Percentiles rank a stretch among this genome's conserved stretches.
Conservation (phyloP, 1,140 invertebrate genomes). For the Rhopalosiphum maidis region DNA sequence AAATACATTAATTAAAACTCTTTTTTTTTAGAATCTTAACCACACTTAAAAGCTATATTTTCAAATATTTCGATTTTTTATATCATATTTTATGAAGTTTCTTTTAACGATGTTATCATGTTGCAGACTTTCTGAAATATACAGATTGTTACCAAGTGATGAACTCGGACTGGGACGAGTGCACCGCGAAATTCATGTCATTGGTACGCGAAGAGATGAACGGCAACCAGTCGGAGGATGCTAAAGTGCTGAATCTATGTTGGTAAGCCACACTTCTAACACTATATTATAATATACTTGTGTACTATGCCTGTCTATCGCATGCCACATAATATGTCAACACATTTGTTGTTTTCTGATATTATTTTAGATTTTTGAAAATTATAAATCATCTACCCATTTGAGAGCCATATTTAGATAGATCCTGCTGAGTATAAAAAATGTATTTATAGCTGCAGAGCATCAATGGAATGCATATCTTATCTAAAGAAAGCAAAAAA, state of each 20-base stretch:
- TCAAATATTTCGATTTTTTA: background rate
- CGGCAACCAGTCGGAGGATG: conserved; percentile 58
- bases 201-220: conserved; percentile 61
- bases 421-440: too few species aligned
- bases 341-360: too few species aligned
- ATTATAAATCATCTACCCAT: too few species aligned
- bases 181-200: conserved; percentile 60
- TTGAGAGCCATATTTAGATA: too few species aligned
- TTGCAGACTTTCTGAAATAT: conserved; percentile 61
- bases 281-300: too few species aligned
- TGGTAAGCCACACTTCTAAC: conserved; percentile 59
- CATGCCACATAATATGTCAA: too few species aligned
- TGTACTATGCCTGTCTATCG: too few species aligned
- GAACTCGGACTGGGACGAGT: conserved; percentile 60
- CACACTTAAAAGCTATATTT: background rate
- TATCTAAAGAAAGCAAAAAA: too few species aligned
- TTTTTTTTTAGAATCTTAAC: background rate
- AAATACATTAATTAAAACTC: background rate
- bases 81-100: too few species aligned
- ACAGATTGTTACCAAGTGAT: conserved; percentile 61
- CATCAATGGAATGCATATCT: too few species aligned
- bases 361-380: too few species aligned
- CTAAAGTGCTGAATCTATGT: conserved; percentile 60
- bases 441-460: too few species aligned
- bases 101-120: background rate